Percentiles rank a stretch among this genome's conserved stretches.
Conservation (phyloP, 2,113 vertebrate genomes). For the Brachirus orientalis region DNA sequence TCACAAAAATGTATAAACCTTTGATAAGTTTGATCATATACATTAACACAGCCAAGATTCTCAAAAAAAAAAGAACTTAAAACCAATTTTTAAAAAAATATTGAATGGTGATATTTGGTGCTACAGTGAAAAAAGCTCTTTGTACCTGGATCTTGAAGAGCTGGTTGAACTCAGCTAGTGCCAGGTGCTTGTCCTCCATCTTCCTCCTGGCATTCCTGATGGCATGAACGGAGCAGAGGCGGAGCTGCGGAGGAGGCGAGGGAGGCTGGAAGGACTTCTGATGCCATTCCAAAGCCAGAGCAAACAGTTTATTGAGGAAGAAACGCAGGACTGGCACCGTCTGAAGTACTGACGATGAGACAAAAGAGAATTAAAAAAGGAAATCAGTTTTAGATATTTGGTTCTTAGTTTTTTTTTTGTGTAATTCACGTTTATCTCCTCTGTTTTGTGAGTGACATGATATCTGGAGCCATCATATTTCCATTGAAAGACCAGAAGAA, state of each 20-base stretch:
- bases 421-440: too few relatives aligned
- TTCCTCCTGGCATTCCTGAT: slow-evolving; percentile 92
- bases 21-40: too few relatives aligned
- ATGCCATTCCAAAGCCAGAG: slow-evolving; percentile 81
- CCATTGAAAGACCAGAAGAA: too few relatives aligned
- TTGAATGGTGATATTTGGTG: neutral
- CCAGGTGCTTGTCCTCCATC: slow-evolving; percentile 95
- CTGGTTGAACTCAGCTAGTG: slow-evolving; percentile 86
- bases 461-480: too few relatives aligned
- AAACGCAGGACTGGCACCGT: slow-evolving; percentile 79
- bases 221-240: slow-evolving; percentile 85
- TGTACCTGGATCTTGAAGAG: slow-evolving; percentile 87
- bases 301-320: slow-evolving; percentile 87
- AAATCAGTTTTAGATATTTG: neutral
- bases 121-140: neutral
- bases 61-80: too few relatives aligned
- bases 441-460: too few relatives aligned
- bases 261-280: slow-evolving; percentile 49
- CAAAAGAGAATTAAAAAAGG: neutral
- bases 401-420: too few relatives aligned
- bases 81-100: too few relatives aligned
- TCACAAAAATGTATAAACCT: too few relatives aligned
- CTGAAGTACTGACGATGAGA: slow-evolving; percentile 80
- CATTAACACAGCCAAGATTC: too few relatives aligned
- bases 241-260: neutral